Conservation (phyloP, 1,140 invertebrate genomes). For the Dinothrombium tinctorium region DNA sequence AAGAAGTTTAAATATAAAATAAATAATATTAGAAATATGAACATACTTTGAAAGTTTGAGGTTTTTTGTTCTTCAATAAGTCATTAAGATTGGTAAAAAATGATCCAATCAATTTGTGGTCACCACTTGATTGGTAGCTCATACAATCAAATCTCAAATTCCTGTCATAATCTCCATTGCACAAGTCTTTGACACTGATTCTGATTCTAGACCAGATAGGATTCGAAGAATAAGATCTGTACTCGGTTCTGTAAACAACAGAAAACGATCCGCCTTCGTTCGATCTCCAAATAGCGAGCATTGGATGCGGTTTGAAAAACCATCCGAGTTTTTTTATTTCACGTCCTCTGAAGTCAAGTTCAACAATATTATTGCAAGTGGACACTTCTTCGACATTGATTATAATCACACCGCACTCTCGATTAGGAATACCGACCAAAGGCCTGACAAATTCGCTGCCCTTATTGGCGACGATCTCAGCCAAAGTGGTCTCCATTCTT, state of each 20-base stretch:
- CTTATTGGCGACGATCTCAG: constrained; percentile 26
- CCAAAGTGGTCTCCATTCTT: constrained; percentile 24
- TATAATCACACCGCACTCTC: constrained; percentile 15
- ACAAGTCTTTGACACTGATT: constrained; percentile 28
- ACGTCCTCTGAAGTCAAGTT: constrained; percentile 24
- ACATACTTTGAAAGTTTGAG: no score
- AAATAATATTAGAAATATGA: neutral
- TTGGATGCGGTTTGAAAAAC: constrained; percentile 31
- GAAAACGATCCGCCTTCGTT: constrained; percentile 19
- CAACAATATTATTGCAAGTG: constrained; percentile 25
- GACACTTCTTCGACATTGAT: constrained; percentile 27
- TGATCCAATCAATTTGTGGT: constrained; percentile 8
- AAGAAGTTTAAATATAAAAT: neutral
- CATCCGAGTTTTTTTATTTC: constrained; percentile 30
- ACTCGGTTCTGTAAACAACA: constrained; percentile 29
- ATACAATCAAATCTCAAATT: constrained; percentile 16
- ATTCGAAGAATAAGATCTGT: constrained; percentile 28
- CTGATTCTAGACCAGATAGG: constrained; percentile 31
- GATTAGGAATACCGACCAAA: constrained; percentile 10
- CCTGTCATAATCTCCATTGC: constrained; percentile 34
- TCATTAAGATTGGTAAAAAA: constrained; percentile 8
- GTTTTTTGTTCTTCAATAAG: neutral
- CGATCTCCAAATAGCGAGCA: constrained; percentile 19
- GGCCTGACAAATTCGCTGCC: constrained; percentile 17
- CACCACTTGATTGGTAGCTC: constrained; percentile 8